phyloP scores from a whole-genome alignment of 1,140 invertebrate species.

The Hycleus cichorii region DNA sequence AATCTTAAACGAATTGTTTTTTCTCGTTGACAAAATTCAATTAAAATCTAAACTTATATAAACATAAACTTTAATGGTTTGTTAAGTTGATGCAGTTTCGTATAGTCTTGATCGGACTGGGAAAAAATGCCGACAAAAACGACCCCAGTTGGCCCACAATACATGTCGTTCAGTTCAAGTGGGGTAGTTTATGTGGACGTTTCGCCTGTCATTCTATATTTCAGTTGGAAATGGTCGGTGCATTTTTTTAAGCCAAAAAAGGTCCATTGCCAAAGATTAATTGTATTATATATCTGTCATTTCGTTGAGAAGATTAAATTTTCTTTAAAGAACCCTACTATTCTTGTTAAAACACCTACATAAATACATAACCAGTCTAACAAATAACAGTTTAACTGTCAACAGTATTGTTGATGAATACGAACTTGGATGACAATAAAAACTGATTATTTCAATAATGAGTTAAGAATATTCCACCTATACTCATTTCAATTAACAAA shows the following conservation, averaged over 20 bases:
- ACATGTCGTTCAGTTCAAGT: slow-evolving; percentile 11
- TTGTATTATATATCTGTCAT: slow-evolving; percentile 17
- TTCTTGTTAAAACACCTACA: slow-evolving; percentile 13
- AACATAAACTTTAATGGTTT: too few species aligned
- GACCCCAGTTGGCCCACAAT: slow-evolving; percentile 5
- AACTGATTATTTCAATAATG: too few species aligned
- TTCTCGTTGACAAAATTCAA: too few species aligned
- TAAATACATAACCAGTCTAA: slow-evolving; percentile 4
- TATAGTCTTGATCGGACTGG: too few species aligned
- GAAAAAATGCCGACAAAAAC: slow-evolving; percentile 13
- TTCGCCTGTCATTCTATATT: slow-evolving; percentile 13
- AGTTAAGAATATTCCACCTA: too few species aligned
- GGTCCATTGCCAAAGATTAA: slow-evolving; percentile 14
- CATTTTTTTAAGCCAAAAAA: slow-evolving; percentile 8
- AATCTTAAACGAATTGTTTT: too few species aligned
- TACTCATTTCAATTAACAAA: too few species aligned
- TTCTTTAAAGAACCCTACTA: slow-evolving; percentile 12
- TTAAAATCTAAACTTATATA: too few species aligned
- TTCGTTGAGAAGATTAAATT: slow-evolving; percentile 15
- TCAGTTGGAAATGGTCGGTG: slow-evolving; percentile 6
- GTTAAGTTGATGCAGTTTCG: too few species aligned
- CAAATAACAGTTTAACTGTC: slow-evolving; percentile 3
- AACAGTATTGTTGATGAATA: not conserved
- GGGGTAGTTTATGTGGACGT: slow-evolving; percentile 14
- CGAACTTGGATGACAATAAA: too few species aligned